Base-by-base conservation (phyloP, 2,113 vertebrate genomes). In the Plotosus lineatus region DNA sequence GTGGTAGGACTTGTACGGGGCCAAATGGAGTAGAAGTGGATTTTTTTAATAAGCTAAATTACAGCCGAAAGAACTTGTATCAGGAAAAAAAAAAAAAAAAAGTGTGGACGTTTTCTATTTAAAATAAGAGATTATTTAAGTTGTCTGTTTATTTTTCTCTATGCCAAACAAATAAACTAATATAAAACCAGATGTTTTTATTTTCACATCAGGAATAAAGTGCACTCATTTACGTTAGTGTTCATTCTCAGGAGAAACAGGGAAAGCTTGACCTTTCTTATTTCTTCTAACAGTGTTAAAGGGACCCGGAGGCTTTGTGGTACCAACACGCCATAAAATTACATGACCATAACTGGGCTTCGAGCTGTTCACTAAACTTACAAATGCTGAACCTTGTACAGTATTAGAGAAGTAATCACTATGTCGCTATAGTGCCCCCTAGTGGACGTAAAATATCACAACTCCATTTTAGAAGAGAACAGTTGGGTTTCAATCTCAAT, bases 101-200 rank as follows among this genome's bases (percentile, higher is more conserved):
- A 88, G 87, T 83, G 87, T 85, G 84, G 88, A 91, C 86, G 80
- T 91, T 92, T 91, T 92, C 87, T 94, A 93, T 94, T 93, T 94
- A 93, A 90, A 89, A 90, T 88, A 86, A 86, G 87, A 91, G 88
- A 92, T 88, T 92, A 93, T 92, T 92, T 92, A 94, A 88, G 75
- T 88, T 89, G 87, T 88, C 87, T 88, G 91, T 90, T 88, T 90
- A 88, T 90, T 88, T 89, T 86, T 77, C 88, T 90, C 88, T 89
- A 89, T 83, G 88, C 80, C 78, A 86, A 90, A 84, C 84, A 87
- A 89, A 91, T 89, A 87, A 89, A 84, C 75, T 84, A 79, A 82
- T 82, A 86, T 82, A 77, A 84, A 48, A 75, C 33, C 58, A 79
- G 51, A 46, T 72, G n/a, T 40, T 68, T 23, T 79, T 36, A 46